Conservation (phyloP, 2,113 vertebrate species). For the Lepidothrix coronata region DNA sequence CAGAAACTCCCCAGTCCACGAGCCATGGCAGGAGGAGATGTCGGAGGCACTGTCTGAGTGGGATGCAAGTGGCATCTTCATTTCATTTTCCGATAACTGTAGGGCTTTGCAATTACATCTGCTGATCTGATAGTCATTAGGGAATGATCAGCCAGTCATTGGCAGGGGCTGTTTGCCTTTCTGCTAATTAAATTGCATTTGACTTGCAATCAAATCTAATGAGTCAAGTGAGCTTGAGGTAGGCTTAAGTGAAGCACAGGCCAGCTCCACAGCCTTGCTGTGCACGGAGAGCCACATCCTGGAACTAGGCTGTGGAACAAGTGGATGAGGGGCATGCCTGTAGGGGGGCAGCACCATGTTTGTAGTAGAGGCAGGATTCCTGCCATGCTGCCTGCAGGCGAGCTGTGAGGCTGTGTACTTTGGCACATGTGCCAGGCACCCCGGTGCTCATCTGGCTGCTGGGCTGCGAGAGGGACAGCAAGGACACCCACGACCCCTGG, state of each 20-base stretch:
- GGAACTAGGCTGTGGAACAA: neutral
- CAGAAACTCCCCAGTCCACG: neutral
- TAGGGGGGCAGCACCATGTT: neutral
- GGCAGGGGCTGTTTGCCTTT: neutral
- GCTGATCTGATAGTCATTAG: neutral
- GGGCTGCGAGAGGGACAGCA: neutral
- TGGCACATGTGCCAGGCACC: accelerated
- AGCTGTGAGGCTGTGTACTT: neutral
- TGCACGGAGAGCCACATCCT: neutral
- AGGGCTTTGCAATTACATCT: neutral
- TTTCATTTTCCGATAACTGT: neutral
- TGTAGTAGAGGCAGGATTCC: neutral
- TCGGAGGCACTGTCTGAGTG: neutral
- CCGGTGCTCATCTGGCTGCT: neutral
- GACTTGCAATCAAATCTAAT: neutral
- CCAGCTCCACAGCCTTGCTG: neutral
- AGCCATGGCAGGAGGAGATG: neutral
- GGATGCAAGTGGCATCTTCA: neutral
- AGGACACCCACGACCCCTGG: neutral
- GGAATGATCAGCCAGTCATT: neutral
- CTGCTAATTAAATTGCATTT: constrained; percentile 13
- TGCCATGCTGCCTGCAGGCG: accelerated
- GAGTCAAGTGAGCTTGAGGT: neutral
- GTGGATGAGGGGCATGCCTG: accelerated
- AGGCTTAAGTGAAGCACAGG: neutral